These are phyloP conservation scores for Apamea crenata DNA, from an alignment of 2,888 invertebrate genomes.

Conservation along the genomic window DNA sequence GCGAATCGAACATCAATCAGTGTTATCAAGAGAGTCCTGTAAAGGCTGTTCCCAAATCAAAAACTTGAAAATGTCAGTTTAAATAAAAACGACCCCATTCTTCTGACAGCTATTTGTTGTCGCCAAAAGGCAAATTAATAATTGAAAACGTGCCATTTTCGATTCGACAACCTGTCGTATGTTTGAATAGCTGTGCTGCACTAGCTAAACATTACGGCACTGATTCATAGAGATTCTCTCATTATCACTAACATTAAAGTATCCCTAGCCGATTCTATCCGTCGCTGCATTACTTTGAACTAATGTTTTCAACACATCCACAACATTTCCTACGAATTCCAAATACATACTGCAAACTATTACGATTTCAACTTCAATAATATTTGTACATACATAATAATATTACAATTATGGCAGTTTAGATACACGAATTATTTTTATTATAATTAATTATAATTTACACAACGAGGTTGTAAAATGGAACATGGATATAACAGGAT, in stretches of 20 bases:
- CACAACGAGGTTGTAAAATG: constrained; percentile 24
- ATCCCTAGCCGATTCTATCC: constrained; percentile 33
- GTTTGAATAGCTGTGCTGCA: not conserved
- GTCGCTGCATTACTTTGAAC: constrained; percentile 21
- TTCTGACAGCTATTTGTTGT: not conserved
- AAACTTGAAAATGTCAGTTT: too few relatives aligned
- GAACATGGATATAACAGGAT: constrained; percentile 16
- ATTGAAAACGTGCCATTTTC: not conserved
- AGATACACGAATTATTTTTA: constrained; percentile 33
- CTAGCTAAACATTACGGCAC: constrained; percentile 4
- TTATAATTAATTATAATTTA: constrained; percentile 19
- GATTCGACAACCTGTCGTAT: not conserved
- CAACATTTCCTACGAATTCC: constrained; percentile 30
- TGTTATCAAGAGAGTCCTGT: not conserved
- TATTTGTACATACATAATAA: constrained; percentile 39
- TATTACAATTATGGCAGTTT: constrained; percentile 53
- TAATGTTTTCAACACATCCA: constrained; percentile 14
- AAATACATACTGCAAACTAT: constrained; percentile 37
- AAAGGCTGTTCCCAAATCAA: not conserved
- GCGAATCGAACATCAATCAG: not conserved
- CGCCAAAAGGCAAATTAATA: not conserved
- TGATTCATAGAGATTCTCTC: constrained; percentile 25
- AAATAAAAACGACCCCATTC: not conserved
- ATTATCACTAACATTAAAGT: constrained; percentile 12
- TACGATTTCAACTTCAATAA: constrained; percentile 31